Percentiles rank a stretch among this genome's conserved stretches.
These are phyloP conservation scores for Leuciscus waleckii DNA, from an alignment of 2,797 vertebrate species.

Conservation along the genomic window DNA sequence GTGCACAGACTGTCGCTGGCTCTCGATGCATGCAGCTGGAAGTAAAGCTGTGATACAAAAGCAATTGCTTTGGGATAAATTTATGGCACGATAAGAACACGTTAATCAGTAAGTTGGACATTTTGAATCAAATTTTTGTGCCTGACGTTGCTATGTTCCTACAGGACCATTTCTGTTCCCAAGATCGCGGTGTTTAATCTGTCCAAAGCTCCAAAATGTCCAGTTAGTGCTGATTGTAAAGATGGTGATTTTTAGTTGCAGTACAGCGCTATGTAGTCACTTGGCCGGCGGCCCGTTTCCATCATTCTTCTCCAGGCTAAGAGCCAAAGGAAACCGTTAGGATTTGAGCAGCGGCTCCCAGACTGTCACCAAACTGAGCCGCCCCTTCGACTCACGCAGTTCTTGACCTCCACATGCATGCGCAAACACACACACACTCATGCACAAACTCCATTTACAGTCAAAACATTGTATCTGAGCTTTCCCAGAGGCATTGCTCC, in stretches of 20 bases:
- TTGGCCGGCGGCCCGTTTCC: slow-evolving; percentile 83
- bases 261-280: slow-evolving; percentile 80
- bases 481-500: slow-evolving; percentile 52
- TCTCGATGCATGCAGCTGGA: slow-evolving; percentile 22
- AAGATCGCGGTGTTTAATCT: slow-evolving; percentile 26
- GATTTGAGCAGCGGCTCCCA: slow-evolving; percentile 57
- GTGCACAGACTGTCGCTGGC: slow-evolving; percentile 65
- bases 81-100: neutral
- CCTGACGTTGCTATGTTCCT: slow-evolving; percentile 37
- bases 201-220: neutral
- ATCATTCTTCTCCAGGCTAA: slow-evolving; percentile 68
- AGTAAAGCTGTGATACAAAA: slow-evolving; percentile 21
- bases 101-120: slow-evolving; percentile 6
- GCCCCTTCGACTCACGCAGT: slow-evolving; percentile 28
- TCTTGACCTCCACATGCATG: slow-evolving; percentile 28
- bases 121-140: neutral
- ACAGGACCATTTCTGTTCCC: slow-evolving; percentile 40
- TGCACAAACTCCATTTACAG: slow-evolving; percentile 35
- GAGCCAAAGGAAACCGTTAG: slow-evolving; percentile 80
- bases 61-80: neutral
- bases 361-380: slow-evolving; percentile 59
- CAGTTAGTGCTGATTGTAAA: slow-evolving; percentile 64
- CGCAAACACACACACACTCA: slow-evolving; percentile 40
- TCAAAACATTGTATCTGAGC: slow-evolving; percentile 36
- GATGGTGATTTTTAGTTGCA: slow-evolving; percentile 69